A percentile compares a stretch with the other conserved stretches of the same genome.
Evolutionary conservation across 2,888 invertebrate species (phyloP).

Genomic region (Agonopterix heracliana): DNA sequence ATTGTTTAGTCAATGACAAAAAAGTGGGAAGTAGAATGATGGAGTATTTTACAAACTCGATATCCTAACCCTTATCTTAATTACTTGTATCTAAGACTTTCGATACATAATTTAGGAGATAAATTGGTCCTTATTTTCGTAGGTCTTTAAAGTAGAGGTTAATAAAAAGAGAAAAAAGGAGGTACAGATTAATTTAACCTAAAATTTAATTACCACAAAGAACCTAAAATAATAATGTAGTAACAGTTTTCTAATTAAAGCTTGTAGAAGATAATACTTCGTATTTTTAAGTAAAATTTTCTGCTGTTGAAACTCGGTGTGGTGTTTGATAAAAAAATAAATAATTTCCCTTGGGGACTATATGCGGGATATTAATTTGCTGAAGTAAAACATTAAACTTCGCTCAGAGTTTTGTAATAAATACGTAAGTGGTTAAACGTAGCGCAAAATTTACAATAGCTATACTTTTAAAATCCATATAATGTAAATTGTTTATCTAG

Average conservation of each 20-base stretch:
- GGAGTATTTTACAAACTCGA: constrained; percentile 21
- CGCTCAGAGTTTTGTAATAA: constrained; percentile 8
- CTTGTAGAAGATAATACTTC: too few relatives aligned
- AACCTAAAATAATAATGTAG: too few relatives aligned
- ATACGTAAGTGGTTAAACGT: not conserved
- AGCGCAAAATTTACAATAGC: not conserved
- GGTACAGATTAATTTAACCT: too few relatives aligned
- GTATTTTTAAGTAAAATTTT: too few relatives aligned
- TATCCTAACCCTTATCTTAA: not conserved
- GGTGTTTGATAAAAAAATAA: constrained; percentile 37
- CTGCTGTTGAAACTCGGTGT: constrained; percentile 13
- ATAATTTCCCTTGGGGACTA: constrained; percentile 50
- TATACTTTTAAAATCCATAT: too few relatives aligned
- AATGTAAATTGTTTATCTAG: too few relatives aligned
- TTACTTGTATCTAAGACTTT: not conserved
- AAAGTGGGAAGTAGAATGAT: constrained; percentile 39
- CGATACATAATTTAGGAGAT: not conserved
- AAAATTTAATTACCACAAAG: too few relatives aligned
- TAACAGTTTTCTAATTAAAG: too few relatives aligned
- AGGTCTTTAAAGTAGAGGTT: too few relatives aligned
- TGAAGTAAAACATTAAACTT: constrained; percentile 25
- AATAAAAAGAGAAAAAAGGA: constrained; percentile 20
- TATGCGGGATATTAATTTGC: constrained; percentile 43
- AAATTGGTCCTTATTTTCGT: not conserved
- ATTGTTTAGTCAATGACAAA: constrained; percentile 18